A percentile compares a stretch with the other conserved stretches of the same genome.
Conservation (phyloP, 2,113 vertebrate species). For the Cavia aperea region DNA sequence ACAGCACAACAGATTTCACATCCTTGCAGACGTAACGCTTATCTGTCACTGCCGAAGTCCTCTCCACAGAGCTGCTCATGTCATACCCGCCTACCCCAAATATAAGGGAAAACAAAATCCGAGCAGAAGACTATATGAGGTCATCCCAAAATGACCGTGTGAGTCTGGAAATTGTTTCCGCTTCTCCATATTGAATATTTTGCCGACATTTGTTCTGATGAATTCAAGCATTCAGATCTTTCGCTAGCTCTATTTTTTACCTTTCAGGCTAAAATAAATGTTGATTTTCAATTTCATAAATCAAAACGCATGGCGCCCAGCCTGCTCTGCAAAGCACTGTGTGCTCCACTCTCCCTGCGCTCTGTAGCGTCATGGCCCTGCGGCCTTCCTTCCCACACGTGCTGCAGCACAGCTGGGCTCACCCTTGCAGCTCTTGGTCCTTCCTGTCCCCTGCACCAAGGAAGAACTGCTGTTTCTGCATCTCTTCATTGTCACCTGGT, state of each 20-base stretch:
- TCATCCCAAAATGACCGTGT: neutral
- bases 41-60: neutral
- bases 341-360: neutral
- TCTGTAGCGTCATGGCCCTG: rapidly evolving
- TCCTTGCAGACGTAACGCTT: neutral
- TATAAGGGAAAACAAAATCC: neutral
- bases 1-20: neutral
- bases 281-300: neutral
- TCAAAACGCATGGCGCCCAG: neutral
- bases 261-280: neutral
- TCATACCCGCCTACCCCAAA: rapidly evolving
- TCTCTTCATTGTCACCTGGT: neutral
- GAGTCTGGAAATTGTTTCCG: neutral
- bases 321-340: neutral
- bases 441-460: neutral
- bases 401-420: neutral
- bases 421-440: neutral
- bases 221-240: neutral
- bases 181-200: neutral
- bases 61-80: neutral
- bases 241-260: neutral
- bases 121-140: neutral
- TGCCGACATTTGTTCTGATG: neutral
- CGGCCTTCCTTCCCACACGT: too few species aligned
- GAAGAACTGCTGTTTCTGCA: too few species aligned